Evolutionary conservation across 2,797 vertebrate species (phyloP), one percentile per base, ranked within the genome.

Genomic region (Triplophysa bombifrons): DNA sequence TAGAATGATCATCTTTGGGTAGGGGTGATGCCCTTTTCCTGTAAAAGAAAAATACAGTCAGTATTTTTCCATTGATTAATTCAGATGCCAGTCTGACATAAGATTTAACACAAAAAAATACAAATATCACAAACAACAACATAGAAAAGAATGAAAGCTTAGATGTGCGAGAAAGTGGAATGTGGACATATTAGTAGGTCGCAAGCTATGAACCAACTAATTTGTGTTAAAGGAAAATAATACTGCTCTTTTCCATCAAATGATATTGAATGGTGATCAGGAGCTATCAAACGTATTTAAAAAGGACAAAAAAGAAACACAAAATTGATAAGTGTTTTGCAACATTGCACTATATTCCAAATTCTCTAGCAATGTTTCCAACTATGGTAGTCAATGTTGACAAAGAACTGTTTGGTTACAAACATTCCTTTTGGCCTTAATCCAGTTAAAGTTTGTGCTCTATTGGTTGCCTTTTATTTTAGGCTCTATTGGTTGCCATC

Each of bases 1-100:
- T 87, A 10, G 95, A 92, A 78, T 96, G 95, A 77, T 98, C 96
- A 0, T 98, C 95, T 85, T 98, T 99, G 76, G 95, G 92, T 0
- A 96, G 94, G 0, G 96, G 96, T 64, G 94, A 97, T 4, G 96
- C 95, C 71, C 96, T 94, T 90, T 99, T 99, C 89, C 97, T 99
- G 82, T 41, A 50, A 76, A 46, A 74, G 46, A 72, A 74, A 84
- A 76, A 78, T 65, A 17, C 70, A 34, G 51, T 22, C 30, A 12
- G 30, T 30, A 30, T 30, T 30, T 30, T 7, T 20, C 2, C 0
- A 14, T 41, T 46, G 50, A 64, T 53, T 64, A 3, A 63, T 63
- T 68, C 64, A 69, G 20, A 38, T 27, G 30, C 9, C 41, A 68
- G 56, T n/a, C 12, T 48, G n/a, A 30, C 61, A 3, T 14, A 7